Evolutionary conservation across 1,140 invertebrate species (phyloP), one percentile per base, ranked within the genome.

Genomic region (Caenorhabditis elegans): DNA sequence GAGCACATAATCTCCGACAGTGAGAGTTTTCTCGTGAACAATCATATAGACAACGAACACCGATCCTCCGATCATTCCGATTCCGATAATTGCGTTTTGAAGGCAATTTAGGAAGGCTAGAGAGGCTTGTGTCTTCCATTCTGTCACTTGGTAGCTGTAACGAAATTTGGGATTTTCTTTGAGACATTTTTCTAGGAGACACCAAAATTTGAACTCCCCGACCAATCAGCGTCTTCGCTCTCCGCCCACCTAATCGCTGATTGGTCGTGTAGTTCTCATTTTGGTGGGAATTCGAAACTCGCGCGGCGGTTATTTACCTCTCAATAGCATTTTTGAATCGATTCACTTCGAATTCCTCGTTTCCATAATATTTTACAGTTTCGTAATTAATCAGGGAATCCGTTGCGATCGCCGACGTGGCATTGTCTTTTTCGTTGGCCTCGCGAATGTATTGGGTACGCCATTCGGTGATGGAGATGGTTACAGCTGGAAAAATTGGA

Each of bases 311-410:
- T 43, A 79, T 34, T 3, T 24, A 79, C 78, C 34, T 51, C 28
- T 78, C 81, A 19, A 82, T 94, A 17, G 95, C 93, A 46, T 94
- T 93, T 83, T 92, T 92, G 88, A 96, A 98, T 53, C 93, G 92
- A 60, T 94, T 90, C 0, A 95, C 94, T 92, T 98, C 96, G 90
- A 96, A 97, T 11, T 92, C 87, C 90, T 98, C 96, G 24, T 95
- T 95, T 31, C 94, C 94, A 88, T 98, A 98, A 91, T 98, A 98
- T 90, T 98, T 98, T 0, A 98, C 96, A 4, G 96, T 98, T 91
- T 98, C 96, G 91, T 96, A 98, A 91, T 98, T 98, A 0, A 98
- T 91, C 46, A 98, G 91, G n/a, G 96, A 97, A 90, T 98, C 96
- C 0, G 98, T 95, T 82, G 94, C 96, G 60, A 94, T 92, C n/a